Conservation (phyloP, 2,797 vertebrate species). For the Sylvia borin region DNA sequence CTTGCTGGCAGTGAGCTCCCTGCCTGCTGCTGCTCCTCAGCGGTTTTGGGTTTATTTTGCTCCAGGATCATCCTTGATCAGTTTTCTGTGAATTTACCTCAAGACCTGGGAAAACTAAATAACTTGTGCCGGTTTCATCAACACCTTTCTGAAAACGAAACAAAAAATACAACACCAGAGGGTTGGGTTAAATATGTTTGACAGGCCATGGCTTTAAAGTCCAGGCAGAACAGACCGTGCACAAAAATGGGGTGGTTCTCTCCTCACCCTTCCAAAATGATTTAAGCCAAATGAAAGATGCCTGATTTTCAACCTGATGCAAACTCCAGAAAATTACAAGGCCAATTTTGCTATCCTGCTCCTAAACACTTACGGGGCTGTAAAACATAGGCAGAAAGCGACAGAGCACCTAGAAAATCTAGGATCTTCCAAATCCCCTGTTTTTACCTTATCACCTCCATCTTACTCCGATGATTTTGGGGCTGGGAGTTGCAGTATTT, state of each 20-base stretch:
- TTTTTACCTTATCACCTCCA: neutral
- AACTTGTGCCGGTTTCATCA: neutral
- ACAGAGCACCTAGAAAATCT: neutral
- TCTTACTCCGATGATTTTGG: neutral
- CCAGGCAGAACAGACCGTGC: neutral
- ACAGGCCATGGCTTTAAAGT: neutral
- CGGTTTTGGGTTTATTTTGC: neutral
- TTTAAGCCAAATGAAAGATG: conserved; percentile 42
- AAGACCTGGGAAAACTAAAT: neutral
- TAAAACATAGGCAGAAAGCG: neutral
- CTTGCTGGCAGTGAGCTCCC: neutral
- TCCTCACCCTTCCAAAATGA: conserved; percentile 14
- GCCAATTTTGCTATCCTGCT: conserved; percentile 35
- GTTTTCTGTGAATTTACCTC: neutral
- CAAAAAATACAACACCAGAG: neutral
- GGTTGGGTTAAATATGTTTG: neutral
- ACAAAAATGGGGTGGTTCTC: neutral
- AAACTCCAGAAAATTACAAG: conserved; percentile 17
- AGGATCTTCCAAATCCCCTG: neutral
- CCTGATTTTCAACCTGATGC: neutral
- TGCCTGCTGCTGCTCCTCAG: neutral
- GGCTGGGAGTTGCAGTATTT: neutral
- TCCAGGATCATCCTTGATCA: neutral
- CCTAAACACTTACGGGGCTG: neutral
- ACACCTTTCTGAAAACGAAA: neutral